Evolutionary conservation across 2,888 invertebrate genomes (phyloP).

Genomic region (Tiliacea aurago): DNA sequence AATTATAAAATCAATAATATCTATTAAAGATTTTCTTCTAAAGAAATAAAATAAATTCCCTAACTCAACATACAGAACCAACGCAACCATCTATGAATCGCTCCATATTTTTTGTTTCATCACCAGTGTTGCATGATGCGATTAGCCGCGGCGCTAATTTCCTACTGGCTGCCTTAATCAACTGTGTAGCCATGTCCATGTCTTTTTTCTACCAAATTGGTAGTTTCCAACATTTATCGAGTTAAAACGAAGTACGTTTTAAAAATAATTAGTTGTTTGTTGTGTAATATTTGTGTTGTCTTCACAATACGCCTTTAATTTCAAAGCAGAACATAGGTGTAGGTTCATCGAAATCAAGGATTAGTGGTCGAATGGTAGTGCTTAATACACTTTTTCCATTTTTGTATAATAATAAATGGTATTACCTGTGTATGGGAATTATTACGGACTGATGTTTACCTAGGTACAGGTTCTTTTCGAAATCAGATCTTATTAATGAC

Average conservation of each 20-base stretch:
- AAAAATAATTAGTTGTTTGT: constrained; percentile 33
- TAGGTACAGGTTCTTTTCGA: too few species aligned
- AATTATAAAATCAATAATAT: too few species aligned
- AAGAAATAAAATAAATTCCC: neutral
- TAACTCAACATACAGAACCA: constrained; percentile 57
- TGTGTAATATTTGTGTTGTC: constrained; percentile 31
- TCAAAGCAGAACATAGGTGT: neutral
- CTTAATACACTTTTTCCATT: neutral
- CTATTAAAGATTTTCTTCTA: neutral
- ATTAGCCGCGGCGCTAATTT: constrained; percentile 70
- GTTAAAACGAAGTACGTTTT: constrained; percentile 48
- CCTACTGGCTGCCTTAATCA: constrained; percentile 65
- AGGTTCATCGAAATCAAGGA: constrained; percentile 11
- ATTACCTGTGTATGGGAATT: neutral
- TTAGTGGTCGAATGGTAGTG: neutral
- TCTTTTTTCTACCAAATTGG: constrained; percentile 64
- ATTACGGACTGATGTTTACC: neutral
- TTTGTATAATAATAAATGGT: neutral
- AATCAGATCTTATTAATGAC: neutral
- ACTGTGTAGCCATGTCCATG: constrained; percentile 61
- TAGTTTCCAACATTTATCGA: constrained; percentile 66
- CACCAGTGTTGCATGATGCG: constrained; percentile 68
- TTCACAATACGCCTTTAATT: constrained; percentile 16
- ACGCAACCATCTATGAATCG: constrained; percentile 19
- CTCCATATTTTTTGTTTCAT: constrained; percentile 60